Percentiles rank a stretch among this genome's conserved stretches.
These are phyloP conservation scores for Adrianichthys oophorus DNA, from an alignment of 2,797 vertebrate genomes.

Conservation along the genomic window DNA sequence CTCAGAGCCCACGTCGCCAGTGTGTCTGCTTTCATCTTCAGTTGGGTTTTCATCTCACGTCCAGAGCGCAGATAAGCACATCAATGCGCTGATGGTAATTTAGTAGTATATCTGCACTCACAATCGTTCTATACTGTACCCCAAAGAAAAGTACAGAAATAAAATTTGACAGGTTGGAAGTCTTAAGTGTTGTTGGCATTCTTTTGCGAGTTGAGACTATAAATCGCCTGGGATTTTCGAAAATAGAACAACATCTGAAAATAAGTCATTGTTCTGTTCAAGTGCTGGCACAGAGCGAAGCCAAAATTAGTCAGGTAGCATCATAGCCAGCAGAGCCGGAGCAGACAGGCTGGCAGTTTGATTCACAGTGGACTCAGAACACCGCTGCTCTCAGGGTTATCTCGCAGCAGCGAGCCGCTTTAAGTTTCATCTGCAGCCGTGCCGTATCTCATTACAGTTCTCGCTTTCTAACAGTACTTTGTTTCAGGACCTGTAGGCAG, in stretches of 20 bases:
- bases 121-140: slow-evolving; percentile 11
- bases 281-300: slow-evolving; percentile 36
- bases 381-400: slow-evolving; percentile 24
- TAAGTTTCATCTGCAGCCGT: slow-evolving; percentile 36
- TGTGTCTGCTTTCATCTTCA: slow-evolving; percentile 39
- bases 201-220: slow-evolving; percentile 56
- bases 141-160: slow-evolving; percentile 33
- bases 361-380: slow-evolving; percentile 34
- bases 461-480: slow-evolving; percentile 25
- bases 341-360: slow-evolving; percentile 47
- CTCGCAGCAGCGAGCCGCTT: slow-evolving; percentile 36
- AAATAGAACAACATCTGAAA: slow-evolving; percentile 71
- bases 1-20: slow-evolving; percentile 19
- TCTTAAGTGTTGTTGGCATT: slow-evolving; percentile 46
- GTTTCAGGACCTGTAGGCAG: slow-evolving; percentile 24
- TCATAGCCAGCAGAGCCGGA: slow-evolving; percentile 45
- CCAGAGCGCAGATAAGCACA: slow-evolving; percentile 24
- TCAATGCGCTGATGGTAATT: slow-evolving; percentile 24
- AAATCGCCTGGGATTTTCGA: slow-evolving; percentile 62
- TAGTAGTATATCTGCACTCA: slow-evolving; percentile 7
- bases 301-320: slow-evolving; percentile 66
- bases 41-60: slow-evolving; percentile 25
- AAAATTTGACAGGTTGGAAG: slow-evolving; percentile 55
- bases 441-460: slow-evolving; percentile 30
- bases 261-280: slow-evolving; percentile 63